phyloP scores from a whole-genome alignment of 2,888 invertebrate genomes.

The Panopea generosa region DNA sequence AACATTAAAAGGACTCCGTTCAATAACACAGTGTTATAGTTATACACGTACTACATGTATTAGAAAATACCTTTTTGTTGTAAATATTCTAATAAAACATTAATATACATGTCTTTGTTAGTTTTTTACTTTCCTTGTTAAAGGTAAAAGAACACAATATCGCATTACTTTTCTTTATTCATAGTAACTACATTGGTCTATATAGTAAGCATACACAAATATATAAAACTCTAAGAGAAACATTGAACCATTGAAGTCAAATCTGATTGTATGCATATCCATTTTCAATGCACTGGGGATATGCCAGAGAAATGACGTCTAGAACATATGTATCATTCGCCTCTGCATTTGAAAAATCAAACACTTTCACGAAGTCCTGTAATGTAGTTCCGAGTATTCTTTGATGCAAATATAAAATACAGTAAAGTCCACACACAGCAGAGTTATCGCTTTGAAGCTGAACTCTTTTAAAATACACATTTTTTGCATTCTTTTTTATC shows the following conservation, averaged over 20 bases:
- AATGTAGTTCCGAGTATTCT: slow-evolving; percentile 15
- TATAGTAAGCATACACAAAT: too few relatives aligned
- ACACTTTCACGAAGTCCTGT: slow-evolving; percentile 15
- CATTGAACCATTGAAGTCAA: too few relatives aligned
- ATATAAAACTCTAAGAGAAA: too few relatives aligned
- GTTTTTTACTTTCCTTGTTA: not conserved
- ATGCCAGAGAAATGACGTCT: slow-evolving; percentile 17
- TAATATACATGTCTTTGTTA: not conserved
- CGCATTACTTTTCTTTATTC: not conserved
- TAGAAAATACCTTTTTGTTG: too few relatives aligned
- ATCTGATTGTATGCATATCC: slow-evolving; percentile 20
- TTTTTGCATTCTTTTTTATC: slow-evolving; percentile 6
- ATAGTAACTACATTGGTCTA: not conserved
- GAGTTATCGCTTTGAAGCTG: slow-evolving; percentile 29
- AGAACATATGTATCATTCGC: slow-evolving; percentile 25
- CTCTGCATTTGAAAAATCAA: slow-evolving; percentile 3
- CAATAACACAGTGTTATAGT: too few relatives aligned
- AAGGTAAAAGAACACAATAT: not conserved
- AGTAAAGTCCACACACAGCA: slow-evolving; percentile 33
- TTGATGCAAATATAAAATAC: slow-evolving; percentile 32
- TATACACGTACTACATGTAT: too few relatives aligned
- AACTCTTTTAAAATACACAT: not conserved
- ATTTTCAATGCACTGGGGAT: slow-evolving; percentile 25
- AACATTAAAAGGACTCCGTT: too few relatives aligned
- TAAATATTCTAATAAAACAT: too few relatives aligned